Evolutionary conservation across 2,797 vertebrate genomes (phyloP).

Genomic region (Phylloscopus collybita): DNA sequence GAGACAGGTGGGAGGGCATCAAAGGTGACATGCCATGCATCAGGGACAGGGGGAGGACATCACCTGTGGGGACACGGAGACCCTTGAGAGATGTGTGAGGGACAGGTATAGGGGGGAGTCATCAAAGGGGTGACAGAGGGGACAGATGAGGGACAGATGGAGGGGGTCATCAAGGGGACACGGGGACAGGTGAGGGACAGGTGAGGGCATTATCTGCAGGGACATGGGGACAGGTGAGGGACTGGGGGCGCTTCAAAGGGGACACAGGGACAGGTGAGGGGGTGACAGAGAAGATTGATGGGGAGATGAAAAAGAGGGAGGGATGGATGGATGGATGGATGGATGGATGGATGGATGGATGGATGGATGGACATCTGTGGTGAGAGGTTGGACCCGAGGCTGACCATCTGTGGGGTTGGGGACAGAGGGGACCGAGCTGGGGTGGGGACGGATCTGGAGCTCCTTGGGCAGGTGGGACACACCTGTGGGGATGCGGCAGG

Average conservation of each 20-base stretch:
- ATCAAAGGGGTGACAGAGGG: not conserved
- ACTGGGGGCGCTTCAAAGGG: not conserved
- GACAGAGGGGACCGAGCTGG: too few relatives aligned
- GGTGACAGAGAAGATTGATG: too few relatives aligned
- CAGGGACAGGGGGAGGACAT: not conserved
- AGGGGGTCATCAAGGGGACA: not conserved
- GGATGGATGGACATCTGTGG: not conserved
- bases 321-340: not conserved
- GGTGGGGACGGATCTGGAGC: not conserved
- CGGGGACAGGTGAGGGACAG: too few relatives aligned
- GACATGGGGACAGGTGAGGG: not conserved
- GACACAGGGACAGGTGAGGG: not conserved
- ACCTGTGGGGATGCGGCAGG: not conserved
- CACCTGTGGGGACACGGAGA: not conserved
- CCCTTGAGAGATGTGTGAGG: too few relatives aligned
- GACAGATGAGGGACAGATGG: too few relatives aligned
- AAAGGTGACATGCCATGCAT: too few relatives aligned
- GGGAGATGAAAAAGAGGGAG: not conserved
- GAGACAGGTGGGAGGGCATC: too few relatives aligned
- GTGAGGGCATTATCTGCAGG: too few relatives aligned
- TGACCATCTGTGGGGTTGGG: too few relatives aligned
- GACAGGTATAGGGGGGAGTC: too few relatives aligned
- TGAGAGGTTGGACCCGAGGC: not conserved
- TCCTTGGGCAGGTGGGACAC: not conserved
- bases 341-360: too few relatives aligned